Percentiles rank a stretch among this genome's conserved stretches.
These are phyloP conservation scores for Motacilla alba DNA, from an alignment of 2,113 vertebrate genomes.

Conservation along the genomic window DNA sequence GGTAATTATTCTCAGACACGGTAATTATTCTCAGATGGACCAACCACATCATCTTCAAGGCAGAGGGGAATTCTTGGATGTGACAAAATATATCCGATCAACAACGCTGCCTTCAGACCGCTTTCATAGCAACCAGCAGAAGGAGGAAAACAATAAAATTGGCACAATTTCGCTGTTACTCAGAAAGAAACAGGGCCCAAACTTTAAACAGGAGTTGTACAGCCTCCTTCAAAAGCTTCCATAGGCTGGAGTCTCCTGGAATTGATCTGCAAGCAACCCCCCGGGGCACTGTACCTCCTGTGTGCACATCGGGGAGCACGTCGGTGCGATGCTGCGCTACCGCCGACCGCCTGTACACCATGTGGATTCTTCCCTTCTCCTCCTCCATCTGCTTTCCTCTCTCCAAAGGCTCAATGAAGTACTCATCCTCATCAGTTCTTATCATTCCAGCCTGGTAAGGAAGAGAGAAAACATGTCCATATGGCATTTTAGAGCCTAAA, in stretches of 20 bases:
- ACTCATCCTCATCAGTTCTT: slow-evolving; percentile 89
- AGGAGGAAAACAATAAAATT: neutral
- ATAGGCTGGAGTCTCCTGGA: neutral
- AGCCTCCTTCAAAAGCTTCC: neutral
- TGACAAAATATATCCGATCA: neutral
- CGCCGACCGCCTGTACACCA: slow-evolving; percentile 91
- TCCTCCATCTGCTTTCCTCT: slow-evolving; percentile 90
- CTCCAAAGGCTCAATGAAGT: slow-evolving; percentile 96
- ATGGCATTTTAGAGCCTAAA: neutral
- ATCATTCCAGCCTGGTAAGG: slow-evolving; percentile 92
- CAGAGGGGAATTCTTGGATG: neutral
- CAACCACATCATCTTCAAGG: neutral
- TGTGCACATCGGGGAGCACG: slow-evolving; percentile 72
- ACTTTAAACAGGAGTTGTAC: neutral
- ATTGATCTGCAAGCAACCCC: rapidly evolving
- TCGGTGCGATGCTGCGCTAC: slow-evolving; percentile 62
- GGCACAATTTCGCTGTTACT: neutral
- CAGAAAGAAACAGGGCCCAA: neutral
- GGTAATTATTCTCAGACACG: neutral
- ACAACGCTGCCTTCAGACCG: neutral
- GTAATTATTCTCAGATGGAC: slow-evolving; percentile 8
- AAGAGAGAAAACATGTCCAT: neutral
- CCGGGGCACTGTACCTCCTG: slow-evolving; percentile 47
- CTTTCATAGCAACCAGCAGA: neutral
- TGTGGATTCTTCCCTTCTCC: slow-evolving; percentile 87